Evolutionary conservation across 2,888 invertebrate species (phyloP), one percentile per base, ranked within the genome.

Genomic region (Neoscelio sp.): DNA sequence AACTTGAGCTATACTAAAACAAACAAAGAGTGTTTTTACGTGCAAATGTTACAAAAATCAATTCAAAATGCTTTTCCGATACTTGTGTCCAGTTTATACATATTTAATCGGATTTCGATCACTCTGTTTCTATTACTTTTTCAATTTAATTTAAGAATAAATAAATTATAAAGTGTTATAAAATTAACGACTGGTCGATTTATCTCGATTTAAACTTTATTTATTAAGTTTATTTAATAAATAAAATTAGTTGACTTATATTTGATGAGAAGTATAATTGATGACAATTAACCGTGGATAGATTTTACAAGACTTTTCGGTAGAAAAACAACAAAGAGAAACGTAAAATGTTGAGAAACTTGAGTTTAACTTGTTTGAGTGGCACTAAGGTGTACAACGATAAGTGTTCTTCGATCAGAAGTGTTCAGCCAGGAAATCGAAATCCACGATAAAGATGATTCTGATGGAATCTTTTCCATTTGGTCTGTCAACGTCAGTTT

Each of bases 391-490:
- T 35, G 46, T 48, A 48, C 38, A 64, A 13, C 38, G 38, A 56
- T 67, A 67, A 67, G 54, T 54, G 67, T 67, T 44, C 38, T 44
- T 48, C 17, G 48, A 42, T 38, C 70, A 35, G 48, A 70, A 60
- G 38, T 58, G 50, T 44, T 68, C 48, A 17, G 46, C 18, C 58
- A 50, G 70, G 70, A 70, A 70, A 70, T 70, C 48, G 70, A 70
- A 70, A 48, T 58, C 68, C 35, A 48, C 56, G 68, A 17, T 23
- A 46, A 30, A 54, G 54, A 67, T 54, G 67, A 54, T 52, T 67
- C 54, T 35, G 67, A 67, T 65, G 42, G 52, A 65, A 65, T 65
- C 65, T 50, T 65, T 65, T 65, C 12, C 48, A 40, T 52, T 52
- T 28, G 20, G 38, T 42, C 35, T 38, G 62, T 64, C 62, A 64